Evolutionary conservation across 2,113 vertebrate species (phyloP).

Genomic region (Baryphthengus martii): DNA sequence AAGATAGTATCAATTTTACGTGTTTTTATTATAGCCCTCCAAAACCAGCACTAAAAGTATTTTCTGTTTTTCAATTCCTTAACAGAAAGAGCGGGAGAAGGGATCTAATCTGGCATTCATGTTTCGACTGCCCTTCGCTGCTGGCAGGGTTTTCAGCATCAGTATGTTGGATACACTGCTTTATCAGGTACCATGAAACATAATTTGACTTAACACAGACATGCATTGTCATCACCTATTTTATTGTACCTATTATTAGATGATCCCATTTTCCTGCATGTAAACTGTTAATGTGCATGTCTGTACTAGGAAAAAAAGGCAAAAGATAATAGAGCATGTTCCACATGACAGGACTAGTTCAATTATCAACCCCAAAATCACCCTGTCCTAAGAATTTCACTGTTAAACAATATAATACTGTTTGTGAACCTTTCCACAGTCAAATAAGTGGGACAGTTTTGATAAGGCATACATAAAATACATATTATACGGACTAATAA

Average conservation of each 20-base stretch:
- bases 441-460: background rate
- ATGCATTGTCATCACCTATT: background rate
- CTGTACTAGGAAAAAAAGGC: background rate
- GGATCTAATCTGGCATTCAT: conserved; percentile 88
- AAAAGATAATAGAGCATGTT: background rate
- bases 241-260: background rate
- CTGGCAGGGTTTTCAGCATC: conserved; percentile 86
- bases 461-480: background rate
- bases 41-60: background rate
- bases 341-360: background rate
- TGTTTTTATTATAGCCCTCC: background rate
- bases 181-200: conserved; percentile 77
- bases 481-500: background rate
- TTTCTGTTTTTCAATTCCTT: background rate
- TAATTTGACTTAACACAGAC: background rate
- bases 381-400: background rate
- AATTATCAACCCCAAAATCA: background rate
- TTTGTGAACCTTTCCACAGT: background rate
- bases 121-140: conserved; percentile 87
- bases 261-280: background rate
- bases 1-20: background rate
- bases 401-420: background rate
- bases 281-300: rapidly evolving
- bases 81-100: conserved; percentile 85
- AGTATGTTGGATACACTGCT: conserved; percentile 88